Evolutionary conservation across 2,888 invertebrate genomes (phyloP), one percentile per base, ranked within the genome.

Genomic region (Aspidiotus destructor): DNA sequence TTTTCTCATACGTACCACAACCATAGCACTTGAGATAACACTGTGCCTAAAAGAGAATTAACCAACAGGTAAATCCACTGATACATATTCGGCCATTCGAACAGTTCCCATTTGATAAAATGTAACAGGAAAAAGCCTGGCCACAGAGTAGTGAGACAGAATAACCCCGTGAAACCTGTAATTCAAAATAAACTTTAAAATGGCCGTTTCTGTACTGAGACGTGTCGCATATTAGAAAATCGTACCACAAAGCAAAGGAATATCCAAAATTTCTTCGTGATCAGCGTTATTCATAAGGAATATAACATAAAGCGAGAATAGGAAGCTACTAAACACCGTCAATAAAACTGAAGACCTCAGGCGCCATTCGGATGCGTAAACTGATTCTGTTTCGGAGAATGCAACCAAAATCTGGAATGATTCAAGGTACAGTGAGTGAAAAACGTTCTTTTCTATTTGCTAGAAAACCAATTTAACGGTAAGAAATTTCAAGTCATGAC

Each of bases 181-280:
- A 48, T 48, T 57, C 16, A 60, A 64, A 41, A 60, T 40, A 3
- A 7, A 7, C 57, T 28, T 28, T 3, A 5, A 28, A 28, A 28
- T 28, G 28, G 28, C 28, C 1, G 2, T 3, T 5, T 28, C 28
- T n/a, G 5, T 28, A 28, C 28, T 28, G 2, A 3, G 1, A 48
- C 48, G 48, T 6, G 48, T 13, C n/a, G 2, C 3, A 48, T 11
- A 54, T 16, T 11, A 70, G 62, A 77, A 28, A 28, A 28, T 28
- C 81, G 81, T 78, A 93, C 93, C 97, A 78, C 97, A 95, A 79
- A 98, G 92, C 80, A 97, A 84, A 68, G 94, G 91, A 74, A 95
- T 89, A 79, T 96, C 94, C 77, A 98, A 86, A 77, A 90, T 90
- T 75, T 95, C 94, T 76, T 95, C 94, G 75, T 89, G 88, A 76